These are phyloP conservation scores for Podotricha telesiphe DNA, from an alignment of 2,888 invertebrate genomes.

Conservation along the genomic window DNA sequence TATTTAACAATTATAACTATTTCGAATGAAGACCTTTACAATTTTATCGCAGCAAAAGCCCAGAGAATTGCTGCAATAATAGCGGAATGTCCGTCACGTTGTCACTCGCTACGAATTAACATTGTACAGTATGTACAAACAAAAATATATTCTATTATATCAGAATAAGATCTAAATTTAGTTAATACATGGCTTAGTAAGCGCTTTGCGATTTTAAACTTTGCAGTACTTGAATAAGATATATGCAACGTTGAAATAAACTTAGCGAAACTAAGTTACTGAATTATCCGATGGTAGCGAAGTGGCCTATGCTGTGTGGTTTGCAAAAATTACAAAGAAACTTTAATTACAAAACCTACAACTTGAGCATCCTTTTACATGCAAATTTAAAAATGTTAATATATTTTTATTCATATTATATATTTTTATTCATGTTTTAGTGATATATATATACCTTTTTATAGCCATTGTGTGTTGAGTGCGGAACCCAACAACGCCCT, in stretches of 20 bases:
- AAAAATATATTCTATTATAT: background rate
- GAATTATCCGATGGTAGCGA: background rate
- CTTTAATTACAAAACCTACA: background rate
- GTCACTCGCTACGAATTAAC: slow-evolving; percentile 27
- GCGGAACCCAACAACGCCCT: too few species aligned
- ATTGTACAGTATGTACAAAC: background rate
- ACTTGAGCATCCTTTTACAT: too few species aligned
- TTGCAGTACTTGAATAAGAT: slow-evolving; percentile 25
- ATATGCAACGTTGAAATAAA: slow-evolving; percentile 20
- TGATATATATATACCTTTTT: too few species aligned
- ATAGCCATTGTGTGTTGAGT: too few species aligned
- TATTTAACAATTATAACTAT: background rate
- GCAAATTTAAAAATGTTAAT: too few species aligned
- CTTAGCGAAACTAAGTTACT: slow-evolving; percentile 16
- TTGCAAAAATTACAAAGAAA: slow-evolving; percentile 1
- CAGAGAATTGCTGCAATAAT: slow-evolving; percentile 27
- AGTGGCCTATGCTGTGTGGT: background rate
- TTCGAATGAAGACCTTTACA: slow-evolving; percentile 18
- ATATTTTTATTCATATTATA: too few species aligned
- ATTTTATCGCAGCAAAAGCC: slow-evolving; percentile 21
- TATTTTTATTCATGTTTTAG: too few species aligned
- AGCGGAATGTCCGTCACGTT: slow-evolving; percentile 21
- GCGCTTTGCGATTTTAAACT: slow-evolving; percentile 10
- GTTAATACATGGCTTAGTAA: background rate
- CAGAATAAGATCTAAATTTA: background rate